These are phyloP conservation scores for Temnothorax longispinosus DNA, from an alignment of 1,140 invertebrate genomes.

Conservation along the genomic window DNA sequence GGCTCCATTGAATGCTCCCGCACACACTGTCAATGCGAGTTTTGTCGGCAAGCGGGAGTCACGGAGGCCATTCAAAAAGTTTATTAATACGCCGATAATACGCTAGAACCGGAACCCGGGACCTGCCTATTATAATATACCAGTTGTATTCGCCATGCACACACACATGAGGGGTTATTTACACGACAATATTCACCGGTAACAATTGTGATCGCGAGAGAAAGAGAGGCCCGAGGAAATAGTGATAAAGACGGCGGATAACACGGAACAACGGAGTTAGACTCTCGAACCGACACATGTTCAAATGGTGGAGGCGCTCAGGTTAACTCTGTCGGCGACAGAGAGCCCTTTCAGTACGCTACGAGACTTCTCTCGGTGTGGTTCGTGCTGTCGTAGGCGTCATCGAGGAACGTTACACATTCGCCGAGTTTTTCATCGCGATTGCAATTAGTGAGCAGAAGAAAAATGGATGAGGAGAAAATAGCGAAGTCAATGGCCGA, in stretches of 20 bases:
- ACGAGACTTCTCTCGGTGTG: constrained; percentile 72
- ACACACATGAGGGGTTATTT: constrained; percentile 20
- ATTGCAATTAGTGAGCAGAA: not conserved
- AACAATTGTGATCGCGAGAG: not conserved
- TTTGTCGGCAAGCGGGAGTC: constrained; percentile 13
- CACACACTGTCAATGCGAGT: not conserved
- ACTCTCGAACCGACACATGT: not conserved
- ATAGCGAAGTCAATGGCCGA: constrained; percentile 88
- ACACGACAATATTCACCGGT: constrained; percentile 46
- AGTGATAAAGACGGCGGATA: not conserved
- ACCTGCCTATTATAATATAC: constrained; percentile 1
- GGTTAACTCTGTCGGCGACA: constrained; percentile 55
- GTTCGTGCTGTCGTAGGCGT: constrained; percentile 30
- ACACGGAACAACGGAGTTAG: not conserved
- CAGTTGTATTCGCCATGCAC: not conserved
- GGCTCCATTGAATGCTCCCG: not conserved
- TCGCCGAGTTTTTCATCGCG: not conserved
- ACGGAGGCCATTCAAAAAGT: constrained; percentile 41
- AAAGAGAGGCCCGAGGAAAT: not conserved
- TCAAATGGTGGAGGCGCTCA: constrained; percentile 35
- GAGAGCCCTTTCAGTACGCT: constrained; percentile 64
- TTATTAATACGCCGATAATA: constrained; percentile 1
- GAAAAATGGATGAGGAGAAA: constrained; percentile 89
- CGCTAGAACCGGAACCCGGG: not conserved
- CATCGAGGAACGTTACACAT: not conserved